A percentile compares a stretch with the other conserved stretches of the same genome.
Evolutionary conservation across 2,888 invertebrate genomes (phyloP).

Genomic region (Hedya salicella): DNA sequence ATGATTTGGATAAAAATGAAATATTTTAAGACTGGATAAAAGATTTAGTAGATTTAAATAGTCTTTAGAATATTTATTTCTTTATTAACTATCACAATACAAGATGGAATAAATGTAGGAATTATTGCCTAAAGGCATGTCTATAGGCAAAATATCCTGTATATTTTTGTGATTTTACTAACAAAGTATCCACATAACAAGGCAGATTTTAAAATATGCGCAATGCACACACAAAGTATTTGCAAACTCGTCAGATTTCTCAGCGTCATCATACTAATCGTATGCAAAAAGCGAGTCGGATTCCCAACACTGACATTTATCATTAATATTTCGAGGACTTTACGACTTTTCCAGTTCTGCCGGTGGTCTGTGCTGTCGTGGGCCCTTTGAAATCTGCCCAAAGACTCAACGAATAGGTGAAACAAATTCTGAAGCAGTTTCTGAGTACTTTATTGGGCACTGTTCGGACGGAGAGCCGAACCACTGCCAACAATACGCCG

Average conservation of each 20-base stretch:
- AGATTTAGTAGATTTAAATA: too few species aligned
- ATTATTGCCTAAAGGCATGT: too few species aligned
- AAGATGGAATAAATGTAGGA: too few species aligned
- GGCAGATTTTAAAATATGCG: not conserved
- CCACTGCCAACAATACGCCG: constrained; percentile 72
- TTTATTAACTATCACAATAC: too few species aligned
- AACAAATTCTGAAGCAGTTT: constrained; percentile 68
- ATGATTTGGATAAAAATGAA: too few species aligned
- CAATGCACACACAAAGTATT: constrained; percentile 7
- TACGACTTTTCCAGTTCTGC: constrained; percentile 52
- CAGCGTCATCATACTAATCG: constrained; percentile 49
- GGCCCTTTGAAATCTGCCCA: constrained; percentile 54
- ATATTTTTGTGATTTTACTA: not conserved
- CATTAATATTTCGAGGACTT: constrained; percentile 57
- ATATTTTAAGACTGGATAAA: too few species aligned
- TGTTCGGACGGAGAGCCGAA: constrained; percentile 55
- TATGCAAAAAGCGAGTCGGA: constrained; percentile 46
- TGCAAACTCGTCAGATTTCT: constrained; percentile 24
- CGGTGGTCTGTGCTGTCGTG: constrained; percentile 62
- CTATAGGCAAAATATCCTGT: too few species aligned
- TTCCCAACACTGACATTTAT: constrained; percentile 28
- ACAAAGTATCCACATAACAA: not conserved
- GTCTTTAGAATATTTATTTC: too few species aligned
- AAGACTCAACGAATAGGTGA: constrained; percentile 69
- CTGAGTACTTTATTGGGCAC: constrained; percentile 63